These are phyloP conservation scores for Odobenus rosmarus DNA, from an alignment of 2,113 vertebrate genomes.

Conservation along the genomic window DNA sequence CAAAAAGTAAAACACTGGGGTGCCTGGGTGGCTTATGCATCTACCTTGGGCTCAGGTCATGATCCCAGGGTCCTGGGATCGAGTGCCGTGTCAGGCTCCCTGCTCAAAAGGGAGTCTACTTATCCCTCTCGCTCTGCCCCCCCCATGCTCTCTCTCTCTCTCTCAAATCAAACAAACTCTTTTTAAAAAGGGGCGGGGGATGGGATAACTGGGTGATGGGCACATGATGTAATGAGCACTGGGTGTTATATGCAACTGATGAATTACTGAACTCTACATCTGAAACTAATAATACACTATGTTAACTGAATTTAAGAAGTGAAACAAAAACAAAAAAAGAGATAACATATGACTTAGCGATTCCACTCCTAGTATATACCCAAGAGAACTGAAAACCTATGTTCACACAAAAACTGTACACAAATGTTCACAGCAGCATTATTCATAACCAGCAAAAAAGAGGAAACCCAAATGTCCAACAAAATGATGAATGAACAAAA, in stretches of 20 bases:
- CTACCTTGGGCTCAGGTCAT: background rate
- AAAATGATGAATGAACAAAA: conserved; percentile 28
- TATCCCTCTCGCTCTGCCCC: background rate
- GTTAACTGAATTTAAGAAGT: background rate
- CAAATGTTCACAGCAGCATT: background rate
- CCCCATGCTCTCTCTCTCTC: background rate
- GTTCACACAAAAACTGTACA: background rate
- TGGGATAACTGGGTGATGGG: no score
- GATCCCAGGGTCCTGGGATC: background rate
- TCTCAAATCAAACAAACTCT: background rate
- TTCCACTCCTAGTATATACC: background rate
- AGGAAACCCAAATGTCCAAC: background rate
- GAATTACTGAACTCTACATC: background rate
- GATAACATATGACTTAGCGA: background rate
- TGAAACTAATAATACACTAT: background rate
- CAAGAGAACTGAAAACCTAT: background rate
- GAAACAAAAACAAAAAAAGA: background rate
- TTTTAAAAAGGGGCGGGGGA: no score
- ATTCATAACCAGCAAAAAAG: background rate
- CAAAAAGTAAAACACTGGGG: conserved; percentile 4
- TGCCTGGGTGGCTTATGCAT: background rate
- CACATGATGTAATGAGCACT: background rate
- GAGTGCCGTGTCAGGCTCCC: background rate
- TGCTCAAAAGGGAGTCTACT: background rate
- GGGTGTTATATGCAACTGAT: background rate